phyloP scores from a whole-genome alignment of 23 tunicate genomes.

The Clavelina lepadiformis region DNA sequence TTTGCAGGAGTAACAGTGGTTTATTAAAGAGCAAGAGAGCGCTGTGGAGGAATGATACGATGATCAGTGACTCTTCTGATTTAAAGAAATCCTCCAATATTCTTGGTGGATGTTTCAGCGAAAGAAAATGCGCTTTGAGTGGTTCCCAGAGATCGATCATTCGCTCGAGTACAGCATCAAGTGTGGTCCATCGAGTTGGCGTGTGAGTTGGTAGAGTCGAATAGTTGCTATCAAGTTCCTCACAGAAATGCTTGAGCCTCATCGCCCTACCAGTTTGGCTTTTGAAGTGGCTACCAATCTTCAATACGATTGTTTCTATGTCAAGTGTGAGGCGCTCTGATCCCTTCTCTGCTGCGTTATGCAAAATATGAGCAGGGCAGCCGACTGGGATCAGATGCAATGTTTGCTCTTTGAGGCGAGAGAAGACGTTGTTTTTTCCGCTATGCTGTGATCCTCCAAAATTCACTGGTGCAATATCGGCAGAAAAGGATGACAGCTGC shows the following conservation, averaged over 20 bases:
- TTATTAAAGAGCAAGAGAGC: constrained; percentile 11
- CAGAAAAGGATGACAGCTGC: constrained; percentile 32
- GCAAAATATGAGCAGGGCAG: constrained; percentile 27
- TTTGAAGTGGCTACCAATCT: constrained; percentile 25
- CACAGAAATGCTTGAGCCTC: constrained; percentile 17
- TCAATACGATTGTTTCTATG: constrained; percentile 21
- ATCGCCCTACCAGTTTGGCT: constrained; percentile 23
- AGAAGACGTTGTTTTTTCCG: constrained; percentile 31
- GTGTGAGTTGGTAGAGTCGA: constrained; percentile 8
- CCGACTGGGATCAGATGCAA: constrained; percentile 21
- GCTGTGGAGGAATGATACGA: constrained; percentile 6
- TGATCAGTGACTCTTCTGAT: constrained; percentile 10
- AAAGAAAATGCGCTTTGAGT: constrained; percentile 12
- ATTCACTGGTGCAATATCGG: constrained; percentile 48
- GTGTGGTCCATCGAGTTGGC: constrained; percentile 31
- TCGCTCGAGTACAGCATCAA: constrained; percentile 26
- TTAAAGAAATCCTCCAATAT: constrained; percentile 22
- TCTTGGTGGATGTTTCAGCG: constrained; percentile 20
- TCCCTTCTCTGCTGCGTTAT: constrained; percentile 20
- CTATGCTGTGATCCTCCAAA: constrained; percentile 43
- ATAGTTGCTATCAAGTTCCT: constrained; percentile 13
- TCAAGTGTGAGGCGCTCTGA: constrained; percentile 18
- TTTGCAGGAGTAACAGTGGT: constrained; percentile 28
- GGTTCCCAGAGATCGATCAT: constrained; percentile 45
- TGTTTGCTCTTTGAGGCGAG: constrained; percentile 29